Base-by-base conservation (phyloP, 1,140 invertebrate genomes). In the Drosophila neocordata region DNA sequence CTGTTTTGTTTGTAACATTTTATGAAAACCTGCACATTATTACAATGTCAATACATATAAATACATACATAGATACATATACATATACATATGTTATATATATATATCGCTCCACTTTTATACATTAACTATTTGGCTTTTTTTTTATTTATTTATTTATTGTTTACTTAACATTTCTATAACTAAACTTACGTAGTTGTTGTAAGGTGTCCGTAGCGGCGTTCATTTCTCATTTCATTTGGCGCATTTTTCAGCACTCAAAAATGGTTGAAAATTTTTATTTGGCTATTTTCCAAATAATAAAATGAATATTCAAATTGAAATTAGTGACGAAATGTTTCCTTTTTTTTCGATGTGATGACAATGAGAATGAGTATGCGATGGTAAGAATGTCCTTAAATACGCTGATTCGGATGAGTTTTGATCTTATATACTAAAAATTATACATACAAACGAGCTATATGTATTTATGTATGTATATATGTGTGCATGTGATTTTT, bases 131-230 rank as follows among this genome's bases (percentile, higher is more conserved):
- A 0, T 35, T 6, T 31, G 27, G 2, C 4, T 2, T 31, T 31
- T 31, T 31, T 31, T 6, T 31, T 2, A 6, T 31, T 35, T 35
- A 34, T 7, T 34, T 69, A 22, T 61, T 41, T 27, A 13, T 8
- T 18, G 18, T 71, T 83, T 68, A 31, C 18, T 77, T 83, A 84
- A 57, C 7, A 52, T 69, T 31, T 68, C 51, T 59, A 60, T 70
- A 53, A 48, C 67, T 73, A 59, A 66, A 53, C 31, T 71, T 73
- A 77, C 69, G 34, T 65, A 73, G 55, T 76, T 85, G 51, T 38
- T 70, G 76, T 79, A 85, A 85, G 82, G 82, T 85, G 84, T 82
- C 74, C 75, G 82, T 85, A 85, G 82, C 82, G 83, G 82, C 82
- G 82, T 85, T 85, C 77, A 57, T 73, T 73, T 75, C 61, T 55